These are phyloP conservation scores for Magallana angulata DNA, from an alignment of 1,140 invertebrate species.

Conservation along the genomic window DNA sequence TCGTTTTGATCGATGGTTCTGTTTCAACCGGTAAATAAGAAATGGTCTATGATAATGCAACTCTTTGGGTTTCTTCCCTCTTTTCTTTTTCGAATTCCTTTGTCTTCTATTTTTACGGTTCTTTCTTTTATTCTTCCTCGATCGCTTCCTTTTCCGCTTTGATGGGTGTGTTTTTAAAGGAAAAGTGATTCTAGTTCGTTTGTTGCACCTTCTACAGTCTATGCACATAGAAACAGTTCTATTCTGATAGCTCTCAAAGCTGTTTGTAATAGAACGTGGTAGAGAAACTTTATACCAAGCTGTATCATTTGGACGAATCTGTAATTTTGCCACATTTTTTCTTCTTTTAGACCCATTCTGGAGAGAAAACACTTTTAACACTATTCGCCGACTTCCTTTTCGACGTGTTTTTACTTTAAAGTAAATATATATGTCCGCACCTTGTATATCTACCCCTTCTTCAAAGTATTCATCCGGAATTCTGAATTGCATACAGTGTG, in stretches of 20 bases:
- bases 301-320: not conserved
- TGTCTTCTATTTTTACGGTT: not conserved
- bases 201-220: slow-evolving; percentile 14
- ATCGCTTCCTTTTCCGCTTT: not conserved
- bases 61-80: not conserved
- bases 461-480: slow-evolving; percentile 13
- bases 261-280: not conserved
- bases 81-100: not conserved
- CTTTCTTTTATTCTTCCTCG: not conserved
- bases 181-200: not conserved
- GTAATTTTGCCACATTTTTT: not conserved
- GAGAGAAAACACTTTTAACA: not conserved
- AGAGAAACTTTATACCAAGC: slow-evolving; percentile 14
- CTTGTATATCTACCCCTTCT: not conserved
- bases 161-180: not conserved
- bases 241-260: not conserved
- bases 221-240: slow-evolving; percentile 4
- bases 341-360: not conserved
- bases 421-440: slow-evolving; percentile 15
- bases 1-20: slow-evolving; percentile 1
- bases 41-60: slow-evolving; percentile 12
- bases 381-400: not conserved
- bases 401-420: slow-evolving; percentile 23
- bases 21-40: slow-evolving; percentile 7
- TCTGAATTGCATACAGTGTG: not conserved